Evolutionary conservation across 2,113 vertebrate genomes (phyloP).

Genomic region (Xiphophorus hellerii): DNA sequence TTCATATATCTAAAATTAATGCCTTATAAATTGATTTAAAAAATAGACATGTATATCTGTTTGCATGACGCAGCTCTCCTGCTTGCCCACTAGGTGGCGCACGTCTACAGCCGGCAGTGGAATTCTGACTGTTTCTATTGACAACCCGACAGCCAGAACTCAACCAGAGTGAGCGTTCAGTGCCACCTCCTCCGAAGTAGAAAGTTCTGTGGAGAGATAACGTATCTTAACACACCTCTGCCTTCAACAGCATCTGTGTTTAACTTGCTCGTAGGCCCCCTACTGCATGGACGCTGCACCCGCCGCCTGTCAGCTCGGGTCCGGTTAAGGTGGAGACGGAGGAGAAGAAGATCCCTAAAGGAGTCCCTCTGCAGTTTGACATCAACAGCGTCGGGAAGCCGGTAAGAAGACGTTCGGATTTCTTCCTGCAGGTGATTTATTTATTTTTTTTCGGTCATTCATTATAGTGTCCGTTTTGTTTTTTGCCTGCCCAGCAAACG

Average conservation of each 20-base stretch:
- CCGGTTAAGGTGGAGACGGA: constrained; percentile 82
- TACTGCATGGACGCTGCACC: constrained; percentile 86
- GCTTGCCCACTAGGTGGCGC: constrained; percentile 86
- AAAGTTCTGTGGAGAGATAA: background rate
- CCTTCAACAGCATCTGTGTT: background rate
- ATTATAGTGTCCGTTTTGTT: no score
- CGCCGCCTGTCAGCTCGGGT: constrained; percentile 76
- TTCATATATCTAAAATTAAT: no score
- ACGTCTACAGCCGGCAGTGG: constrained; percentile 87
- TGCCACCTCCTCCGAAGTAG: background rate
- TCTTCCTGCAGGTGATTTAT: background rate
- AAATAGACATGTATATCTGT: background rate
- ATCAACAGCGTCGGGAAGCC: constrained; percentile 97
- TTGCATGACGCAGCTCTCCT: background rate
- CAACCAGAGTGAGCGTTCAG: constrained; percentile 84
- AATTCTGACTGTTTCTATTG: constrained; percentile 93
- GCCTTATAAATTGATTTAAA: no score
- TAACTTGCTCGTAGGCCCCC: constrained; percentile 79
- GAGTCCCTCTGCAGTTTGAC: constrained; percentile 93
- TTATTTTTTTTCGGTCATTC: no score
- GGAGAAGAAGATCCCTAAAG: constrained; percentile 92
- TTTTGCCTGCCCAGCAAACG: constrained; percentile 78
- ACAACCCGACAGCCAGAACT: constrained; percentile 92
- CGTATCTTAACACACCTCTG: background rate
- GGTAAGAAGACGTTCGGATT: constrained; percentile 70